phyloP scores from a whole-genome alignment of 2,113 vertebrate genomes.

The Leptodactylus fuscus region DNA sequence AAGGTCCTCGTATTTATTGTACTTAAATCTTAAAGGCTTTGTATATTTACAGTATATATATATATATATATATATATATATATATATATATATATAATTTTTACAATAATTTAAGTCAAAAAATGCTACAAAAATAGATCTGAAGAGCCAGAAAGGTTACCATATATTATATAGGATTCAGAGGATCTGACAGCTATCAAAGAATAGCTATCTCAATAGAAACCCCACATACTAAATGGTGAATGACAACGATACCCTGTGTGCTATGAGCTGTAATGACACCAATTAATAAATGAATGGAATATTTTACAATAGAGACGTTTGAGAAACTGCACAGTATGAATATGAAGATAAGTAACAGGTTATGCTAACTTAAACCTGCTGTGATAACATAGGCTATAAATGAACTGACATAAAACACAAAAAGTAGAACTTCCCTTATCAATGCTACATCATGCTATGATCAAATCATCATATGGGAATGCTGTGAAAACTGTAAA shows the following conservation, averaged over 20 bases:
- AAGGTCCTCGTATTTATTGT: no score
- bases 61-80: no score
- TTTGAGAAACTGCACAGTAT: background rate
- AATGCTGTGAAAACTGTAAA: background rate
- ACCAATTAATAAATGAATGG: slow-evolving; percentile 22
- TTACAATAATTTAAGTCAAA: background rate
- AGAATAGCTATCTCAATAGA: background rate
- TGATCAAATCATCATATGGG: background rate
- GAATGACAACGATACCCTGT: slow-evolving; percentile 2
- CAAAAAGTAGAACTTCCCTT: background rate
- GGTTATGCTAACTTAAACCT: background rate
- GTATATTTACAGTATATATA: no score
- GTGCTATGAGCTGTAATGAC: background rate
- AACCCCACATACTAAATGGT: background rate
- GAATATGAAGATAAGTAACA: slow-evolving; percentile 8
- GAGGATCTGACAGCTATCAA: background rate
- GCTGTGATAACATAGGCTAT: slow-evolving; percentile 21
- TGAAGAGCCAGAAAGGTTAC: background rate
- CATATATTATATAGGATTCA: background rate
- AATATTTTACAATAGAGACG: background rate
- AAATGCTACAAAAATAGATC: background rate
- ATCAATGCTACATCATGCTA: slow-evolving; percentile 10
- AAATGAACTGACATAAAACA: background rate
- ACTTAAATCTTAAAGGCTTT: no score
- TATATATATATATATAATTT: no score